Evolutionary conservation across 1,140 invertebrate species (phyloP).

Genomic region (Zaprionus ghesquierei): DNA sequence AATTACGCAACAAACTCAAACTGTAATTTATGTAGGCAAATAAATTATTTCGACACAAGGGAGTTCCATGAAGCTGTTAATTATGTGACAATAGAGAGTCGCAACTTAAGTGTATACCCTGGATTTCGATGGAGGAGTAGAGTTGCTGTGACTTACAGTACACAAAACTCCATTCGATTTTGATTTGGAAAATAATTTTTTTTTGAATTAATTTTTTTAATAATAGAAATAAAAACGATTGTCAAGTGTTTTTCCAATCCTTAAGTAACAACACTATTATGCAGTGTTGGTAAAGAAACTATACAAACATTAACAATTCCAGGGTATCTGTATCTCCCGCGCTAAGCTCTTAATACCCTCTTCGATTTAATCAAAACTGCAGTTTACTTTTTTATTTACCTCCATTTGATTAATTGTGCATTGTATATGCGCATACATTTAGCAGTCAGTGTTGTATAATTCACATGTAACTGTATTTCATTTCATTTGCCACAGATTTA

Average conservation of each 20-base stretch:
- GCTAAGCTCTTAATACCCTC: not conserved
- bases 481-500: conserved; percentile 59
- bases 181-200: no score
- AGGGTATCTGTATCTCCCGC: not conserved
- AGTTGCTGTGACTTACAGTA: not conserved
- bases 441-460: conserved; percentile 10
- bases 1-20: not conserved
- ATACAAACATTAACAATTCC: not conserved
- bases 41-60: not conserved
- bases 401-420: not conserved
- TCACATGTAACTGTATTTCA: conserved; percentile 25
- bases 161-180: no score
- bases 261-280: no score
- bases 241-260: no score
- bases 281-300: no score
- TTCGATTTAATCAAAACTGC: not conserved
- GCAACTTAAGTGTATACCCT: no score
- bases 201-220: no score
- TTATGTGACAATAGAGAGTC: not conserved
- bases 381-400: not conserved
- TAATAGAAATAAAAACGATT: no score
- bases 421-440: not conserved
- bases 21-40: not conserved
- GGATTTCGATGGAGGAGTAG: no score
- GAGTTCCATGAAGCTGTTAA: not conserved